Evolutionary conservation across 2,113 vertebrate genomes (phyloP).

Genomic region (Myotis davidii): DNA sequence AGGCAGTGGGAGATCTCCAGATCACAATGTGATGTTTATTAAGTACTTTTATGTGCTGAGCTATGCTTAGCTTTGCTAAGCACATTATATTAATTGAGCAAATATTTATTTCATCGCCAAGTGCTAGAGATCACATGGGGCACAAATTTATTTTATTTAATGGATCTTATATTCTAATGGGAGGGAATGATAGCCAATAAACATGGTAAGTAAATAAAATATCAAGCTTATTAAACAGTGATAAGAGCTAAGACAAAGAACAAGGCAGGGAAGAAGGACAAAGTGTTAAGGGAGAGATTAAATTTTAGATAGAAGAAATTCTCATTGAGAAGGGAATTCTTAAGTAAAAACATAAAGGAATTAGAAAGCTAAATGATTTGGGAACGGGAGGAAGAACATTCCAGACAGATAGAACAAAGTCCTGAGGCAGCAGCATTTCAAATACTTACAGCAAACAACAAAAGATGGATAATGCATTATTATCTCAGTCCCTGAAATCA

Average conservation of each 20-base stretch:
- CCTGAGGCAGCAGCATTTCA: not conserved
- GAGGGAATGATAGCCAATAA: not conserved
- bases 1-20: not conserved
- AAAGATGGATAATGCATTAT: not conserved
- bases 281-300: not conserved
- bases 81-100: not conserved
- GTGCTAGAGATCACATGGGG: not conserved
- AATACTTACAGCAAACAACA: not conserved
- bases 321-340: slow-evolving; percentile 33
- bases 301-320: not conserved
- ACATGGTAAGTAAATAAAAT: slow-evolving; percentile 5
- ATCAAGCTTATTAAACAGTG: not conserved
- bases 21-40: not conserved
- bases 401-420: not conserved
- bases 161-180: not conserved
- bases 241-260: not conserved
- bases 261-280: not conserved
- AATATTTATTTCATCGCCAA: not conserved
- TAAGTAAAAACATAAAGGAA: slow-evolving; percentile 24
- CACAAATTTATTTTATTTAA: not conserved
- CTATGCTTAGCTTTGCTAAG: not conserved
- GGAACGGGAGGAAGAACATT: not conserved
- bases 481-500: not conserved
- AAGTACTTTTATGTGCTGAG: not conserved
- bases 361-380: not conserved